phyloP scores from a whole-genome alignment of 2,113 vertebrate species.

The Bos indicus region DNA sequence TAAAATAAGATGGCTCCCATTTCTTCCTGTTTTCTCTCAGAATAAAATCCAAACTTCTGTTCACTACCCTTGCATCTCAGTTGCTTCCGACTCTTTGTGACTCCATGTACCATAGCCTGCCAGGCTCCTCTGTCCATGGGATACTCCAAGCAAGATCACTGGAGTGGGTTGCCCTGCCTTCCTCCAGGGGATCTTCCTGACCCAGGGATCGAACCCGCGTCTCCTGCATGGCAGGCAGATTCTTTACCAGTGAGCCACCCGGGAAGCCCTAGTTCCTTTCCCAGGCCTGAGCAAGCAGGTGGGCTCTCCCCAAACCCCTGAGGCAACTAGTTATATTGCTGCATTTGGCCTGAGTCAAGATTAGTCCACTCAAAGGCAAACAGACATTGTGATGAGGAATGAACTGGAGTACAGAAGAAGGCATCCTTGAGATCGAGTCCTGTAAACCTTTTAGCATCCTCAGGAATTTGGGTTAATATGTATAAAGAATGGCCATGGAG shows the following conservation, averaged over 20 bases:
- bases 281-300: not conserved
- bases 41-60: not conserved
- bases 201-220: accelerated
- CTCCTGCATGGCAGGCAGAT: not conserved
- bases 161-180: not conserved
- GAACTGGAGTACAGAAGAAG: not conserved
- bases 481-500: not conserved
- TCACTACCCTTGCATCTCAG: not conserved
- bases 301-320: not conserved
- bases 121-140: not conserved
- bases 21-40: not conserved
- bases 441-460: not conserved
- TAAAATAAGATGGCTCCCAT: not conserved
- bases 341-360: not conserved
- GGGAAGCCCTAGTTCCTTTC: not conserved
- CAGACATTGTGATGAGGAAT: not conserved
- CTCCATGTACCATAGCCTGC: not conserved
- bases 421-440: not conserved
- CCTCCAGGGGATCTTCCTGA: not conserved
- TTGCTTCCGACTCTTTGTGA: not conserved
- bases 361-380: not conserved
- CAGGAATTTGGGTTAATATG: not conserved
- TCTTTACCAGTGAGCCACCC: not conserved
- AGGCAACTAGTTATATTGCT: not conserved
- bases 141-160: not conserved